These are phyloP conservation scores for Coracias cyanogaster DNA, from an alignment of 2,797 vertebrate species.

Conservation along the genomic window DNA sequence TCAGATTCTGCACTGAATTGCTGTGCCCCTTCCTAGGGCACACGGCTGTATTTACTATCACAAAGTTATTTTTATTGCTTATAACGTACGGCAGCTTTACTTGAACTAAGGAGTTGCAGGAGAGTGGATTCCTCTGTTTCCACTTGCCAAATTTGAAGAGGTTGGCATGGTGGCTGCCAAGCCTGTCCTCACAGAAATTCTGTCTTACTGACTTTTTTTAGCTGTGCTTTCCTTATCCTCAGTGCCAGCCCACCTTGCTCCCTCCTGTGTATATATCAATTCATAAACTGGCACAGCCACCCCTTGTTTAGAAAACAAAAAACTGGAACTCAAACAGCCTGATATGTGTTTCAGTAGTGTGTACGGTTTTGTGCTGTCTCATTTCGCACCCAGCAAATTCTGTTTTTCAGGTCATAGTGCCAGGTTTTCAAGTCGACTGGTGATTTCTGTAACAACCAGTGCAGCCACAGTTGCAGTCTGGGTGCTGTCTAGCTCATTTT, in stretches of 20 bases:
- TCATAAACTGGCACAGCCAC: neutral
- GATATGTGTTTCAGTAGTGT: neutral
- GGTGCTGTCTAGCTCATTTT: neutral
- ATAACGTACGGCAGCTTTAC: neutral
- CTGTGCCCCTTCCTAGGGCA: neutral
- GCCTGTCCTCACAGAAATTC: neutral
- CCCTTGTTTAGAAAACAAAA: neutral
- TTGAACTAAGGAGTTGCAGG: neutral
- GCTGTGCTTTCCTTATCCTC: neutral
- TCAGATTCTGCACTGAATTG: neutral
- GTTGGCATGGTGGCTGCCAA: neutral
- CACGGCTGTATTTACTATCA: neutral
- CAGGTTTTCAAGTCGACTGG: neutral
- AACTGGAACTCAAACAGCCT: too few species aligned
- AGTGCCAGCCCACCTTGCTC: neutral
- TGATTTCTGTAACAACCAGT: neutral
- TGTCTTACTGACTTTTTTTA: neutral
- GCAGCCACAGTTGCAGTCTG: neutral
- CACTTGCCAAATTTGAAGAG: neutral
- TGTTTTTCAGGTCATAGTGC: neutral
- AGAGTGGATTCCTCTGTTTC: neutral
- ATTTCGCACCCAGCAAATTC: neutral
- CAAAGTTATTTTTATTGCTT: neutral
- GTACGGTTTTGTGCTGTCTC: neutral
- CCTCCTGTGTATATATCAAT: neutral